Conservation (phyloP, 2,888 invertebrate species). For the Heliconius hortense region DNA sequence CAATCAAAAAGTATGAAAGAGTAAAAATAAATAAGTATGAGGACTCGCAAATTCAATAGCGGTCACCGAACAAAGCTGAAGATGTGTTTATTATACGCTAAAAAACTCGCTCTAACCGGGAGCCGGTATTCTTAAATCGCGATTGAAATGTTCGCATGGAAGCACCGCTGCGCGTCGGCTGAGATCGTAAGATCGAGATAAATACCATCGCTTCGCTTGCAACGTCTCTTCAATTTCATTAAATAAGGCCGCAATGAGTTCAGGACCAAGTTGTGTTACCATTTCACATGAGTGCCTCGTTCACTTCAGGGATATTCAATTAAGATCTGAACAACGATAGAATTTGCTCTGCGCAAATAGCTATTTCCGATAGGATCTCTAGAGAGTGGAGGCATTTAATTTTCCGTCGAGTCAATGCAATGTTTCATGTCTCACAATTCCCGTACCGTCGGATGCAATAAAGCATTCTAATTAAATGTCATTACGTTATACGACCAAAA, state of each 20-base stretch:
- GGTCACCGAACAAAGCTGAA: constrained; percentile 36
- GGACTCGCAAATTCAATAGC: constrained; percentile 24
- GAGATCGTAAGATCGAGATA: constrained; percentile 59
- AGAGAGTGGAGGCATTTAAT: constrained; percentile 19
- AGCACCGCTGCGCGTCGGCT: constrained; percentile 42
- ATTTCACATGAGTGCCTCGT: constrained; percentile 59
- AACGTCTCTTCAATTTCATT: constrained; percentile 62
- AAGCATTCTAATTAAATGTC: constrained; percentile 39
- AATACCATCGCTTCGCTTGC: constrained; percentile 52
- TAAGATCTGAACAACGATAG: constrained; percentile 67
- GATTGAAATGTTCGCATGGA: constrained; percentile 69
- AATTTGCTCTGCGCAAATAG: constrained; percentile 49
- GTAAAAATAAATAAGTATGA: not conserved
- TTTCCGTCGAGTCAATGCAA: constrained; percentile 22
- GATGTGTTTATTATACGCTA: constrained; percentile 44
- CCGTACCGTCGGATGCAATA: constrained; percentile 49
- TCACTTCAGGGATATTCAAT: constrained; percentile 67
- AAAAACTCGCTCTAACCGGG: constrained; percentile 54
- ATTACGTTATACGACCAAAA: constrained; percentile 31
- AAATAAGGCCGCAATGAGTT: constrained; percentile 51
- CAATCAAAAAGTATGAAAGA: not conserved
- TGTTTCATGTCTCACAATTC: constrained; percentile 45
- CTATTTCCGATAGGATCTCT: constrained; percentile 50
- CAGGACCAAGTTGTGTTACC: constrained; percentile 53
- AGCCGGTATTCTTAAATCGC: constrained; percentile 65